Conservation (phyloP, 2,113 vertebrate species). For the Macquaria ambigua region DNA sequence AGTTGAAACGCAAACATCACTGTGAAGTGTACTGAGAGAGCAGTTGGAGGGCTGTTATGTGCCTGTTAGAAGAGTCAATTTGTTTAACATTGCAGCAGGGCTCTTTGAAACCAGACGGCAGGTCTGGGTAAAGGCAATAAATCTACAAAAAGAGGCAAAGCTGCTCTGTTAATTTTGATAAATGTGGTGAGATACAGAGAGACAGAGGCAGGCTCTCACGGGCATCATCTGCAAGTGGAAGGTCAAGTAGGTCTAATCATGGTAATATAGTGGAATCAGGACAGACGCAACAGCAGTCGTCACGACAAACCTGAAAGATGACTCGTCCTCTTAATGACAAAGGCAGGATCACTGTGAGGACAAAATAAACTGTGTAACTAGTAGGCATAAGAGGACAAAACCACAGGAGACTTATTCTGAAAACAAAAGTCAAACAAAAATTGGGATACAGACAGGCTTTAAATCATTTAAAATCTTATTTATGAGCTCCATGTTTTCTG, state of each 20-base stretch:
- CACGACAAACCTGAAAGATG: conserved; percentile 21
- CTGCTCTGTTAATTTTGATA: conserved; percentile 32
- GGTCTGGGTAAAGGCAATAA: conserved; percentile 22
- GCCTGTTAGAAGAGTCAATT: conserved; percentile 52
- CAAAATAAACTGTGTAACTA: conserved; percentile 45
- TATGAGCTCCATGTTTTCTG: conserved; percentile 28
- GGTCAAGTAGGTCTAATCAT: conserved; percentile 70
- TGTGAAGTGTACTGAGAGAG: conserved; percentile 36
- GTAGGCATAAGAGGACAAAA: not conserved
- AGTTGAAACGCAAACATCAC: conserved; percentile 59
- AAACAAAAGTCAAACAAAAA: conserved; percentile 38
- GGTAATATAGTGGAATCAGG: conserved; percentile 31
- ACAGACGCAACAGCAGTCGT: conserved; percentile 13
- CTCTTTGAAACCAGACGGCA: conserved; percentile 44
- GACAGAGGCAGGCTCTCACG: conserved; percentile 38
- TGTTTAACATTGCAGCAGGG: conserved; percentile 46
- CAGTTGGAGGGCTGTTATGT: conserved; percentile 54
- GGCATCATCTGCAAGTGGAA: conserved; percentile 63
- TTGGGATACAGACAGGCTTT: conserved; percentile 23
- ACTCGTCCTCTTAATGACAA: conserved; percentile 35
- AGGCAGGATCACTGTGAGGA: conserved; percentile 22
- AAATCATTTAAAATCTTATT: conserved; percentile 48
- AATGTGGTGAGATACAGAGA: conserved; percentile 47
- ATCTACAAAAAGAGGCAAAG: not conserved
- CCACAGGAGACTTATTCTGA: conserved; percentile 15